Base-by-base conservation (phyloP, 1,140 invertebrate genomes). In the Teleogryllus occipitalis region DNA sequence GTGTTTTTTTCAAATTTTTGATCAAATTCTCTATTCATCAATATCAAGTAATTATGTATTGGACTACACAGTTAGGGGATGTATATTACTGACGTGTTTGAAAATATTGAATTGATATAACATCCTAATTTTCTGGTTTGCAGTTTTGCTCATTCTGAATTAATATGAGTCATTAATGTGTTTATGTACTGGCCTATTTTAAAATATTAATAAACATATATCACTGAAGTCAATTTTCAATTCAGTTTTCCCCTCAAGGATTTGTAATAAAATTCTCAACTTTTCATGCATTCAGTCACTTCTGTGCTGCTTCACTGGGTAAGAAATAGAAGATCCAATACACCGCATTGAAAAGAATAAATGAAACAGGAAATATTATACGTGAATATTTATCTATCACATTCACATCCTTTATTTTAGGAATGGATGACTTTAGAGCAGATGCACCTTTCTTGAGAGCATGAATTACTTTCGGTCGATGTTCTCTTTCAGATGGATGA, bases 301-400 rank as follows among this genome's bases (percentile, higher is more conserved):
- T 76, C 22, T 46, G 76, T 47, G 12, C 79, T 54, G 22, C 21
- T 49, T 48, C 79, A 27, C 77, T 65, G 48, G 80, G 80, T 10
- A 78, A 88, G 82, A 95, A 91, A 86, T 98, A 99, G 85, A 97
- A 98, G 82, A 94, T 91, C 97, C 97, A 98, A 85, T 99, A 99
- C 79, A 93, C 91, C 18, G 93, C 90, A 85, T 99, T 99, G 87
- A 99, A 99, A 72, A 97, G 85, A 82, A 98, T 90, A 85, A 98
- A 99, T 80, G 96, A 94, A 39, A 97, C 91, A 0, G 97, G 97
- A 87, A 99, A 99, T 78, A 98, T 89, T 81, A 98, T 91, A 81
- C 97, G 89, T 10, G 97, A 97, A 85, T 97, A 98, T 84, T 97
- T 97, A 87, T 99, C 97, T 83, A 99, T 99, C 75, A 97, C 93